Base-by-base conservation (phyloP, 2,888 invertebrate species). In the Coenonympha arcania region DNA sequence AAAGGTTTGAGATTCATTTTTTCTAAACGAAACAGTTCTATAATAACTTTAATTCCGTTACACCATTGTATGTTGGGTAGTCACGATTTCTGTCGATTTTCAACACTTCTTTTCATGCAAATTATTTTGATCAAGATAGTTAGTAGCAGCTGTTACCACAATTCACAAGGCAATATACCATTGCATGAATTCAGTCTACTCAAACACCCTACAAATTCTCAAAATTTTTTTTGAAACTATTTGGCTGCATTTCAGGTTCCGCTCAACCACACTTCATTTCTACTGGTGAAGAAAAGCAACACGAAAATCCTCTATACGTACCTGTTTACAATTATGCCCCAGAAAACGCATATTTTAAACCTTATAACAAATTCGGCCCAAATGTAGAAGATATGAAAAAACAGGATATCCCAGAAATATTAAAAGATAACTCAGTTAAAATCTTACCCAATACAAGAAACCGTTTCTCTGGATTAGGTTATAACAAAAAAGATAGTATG, bases 261-360 rank as follows among this genome's bases (percentile, higher is more conserved):
- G 52, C 58, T n/a, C 40, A 53, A 19, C 44, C 60, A 20, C 53
- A 58, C 22, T 62, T 60, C 52, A 30, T 50, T 9, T 31, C 48
- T 19, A 1, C 30, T 22, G n/a, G 11, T 16, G 30, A 47, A 28
- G 15, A 11, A 6, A 26, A 28, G n/a, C 48, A 57, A 15, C 22
- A 49, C 33, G 69, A 73, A 3, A 63, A 71, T 15, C 69, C 73
- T 0, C 60, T 69, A 30, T 73, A 71, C 22, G 59, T 62, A 1
- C 71, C 73, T 1, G 53, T 73, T n/a, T 66, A 73, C 40, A 68
- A 69, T 54, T 73, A 67, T 44, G 63, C 55, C 3, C 69, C 77
- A 11, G 45, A 57, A 20, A 53, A 58, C 15, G 61, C 58, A 9
- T 57, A 58, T 41, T 62, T 53, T 19, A 54, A 47, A 68, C 47